phyloP scores from a whole-genome alignment of 2,113 vertebrate species.

The Hucho hucho region DNA sequence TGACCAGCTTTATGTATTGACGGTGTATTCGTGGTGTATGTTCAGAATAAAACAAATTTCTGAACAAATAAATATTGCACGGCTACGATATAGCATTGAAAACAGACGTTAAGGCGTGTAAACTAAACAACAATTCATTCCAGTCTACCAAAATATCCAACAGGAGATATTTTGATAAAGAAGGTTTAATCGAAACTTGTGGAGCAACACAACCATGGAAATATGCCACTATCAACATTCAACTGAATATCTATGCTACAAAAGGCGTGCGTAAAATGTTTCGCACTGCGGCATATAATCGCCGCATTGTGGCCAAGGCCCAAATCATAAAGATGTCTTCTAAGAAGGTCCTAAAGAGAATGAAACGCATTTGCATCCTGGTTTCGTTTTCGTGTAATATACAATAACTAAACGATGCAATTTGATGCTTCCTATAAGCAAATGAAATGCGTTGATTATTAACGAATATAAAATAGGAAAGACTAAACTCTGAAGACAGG shows the following conservation, averaged over 20 bases:
- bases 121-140: background rate
- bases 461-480: conserved; percentile 34
- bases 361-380: background rate
- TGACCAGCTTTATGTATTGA: no score
- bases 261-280: conserved; percentile 34
- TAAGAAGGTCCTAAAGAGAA: background rate
- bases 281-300: conserved; percentile 68
- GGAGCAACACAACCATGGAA: background rate
- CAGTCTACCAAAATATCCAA: background rate
- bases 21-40: no score
- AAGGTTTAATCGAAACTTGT: background rate
- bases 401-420: conserved; percentile 4
- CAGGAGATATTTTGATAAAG: background rate
- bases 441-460: conserved; percentile 50
- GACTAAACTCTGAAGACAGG: background rate
- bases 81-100: no score
- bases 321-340: conserved; percentile 12
- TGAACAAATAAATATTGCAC: no score
- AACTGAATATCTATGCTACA: background rate
- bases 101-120: background rate
- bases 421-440: conserved; percentile 43
- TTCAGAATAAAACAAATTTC: no score
- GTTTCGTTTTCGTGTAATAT: background rate
- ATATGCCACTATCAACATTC: background rate
- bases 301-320: conserved; percentile 34